Conservation (phyloP, 2,113 vertebrate genomes). For the Pagrus major region DNA sequence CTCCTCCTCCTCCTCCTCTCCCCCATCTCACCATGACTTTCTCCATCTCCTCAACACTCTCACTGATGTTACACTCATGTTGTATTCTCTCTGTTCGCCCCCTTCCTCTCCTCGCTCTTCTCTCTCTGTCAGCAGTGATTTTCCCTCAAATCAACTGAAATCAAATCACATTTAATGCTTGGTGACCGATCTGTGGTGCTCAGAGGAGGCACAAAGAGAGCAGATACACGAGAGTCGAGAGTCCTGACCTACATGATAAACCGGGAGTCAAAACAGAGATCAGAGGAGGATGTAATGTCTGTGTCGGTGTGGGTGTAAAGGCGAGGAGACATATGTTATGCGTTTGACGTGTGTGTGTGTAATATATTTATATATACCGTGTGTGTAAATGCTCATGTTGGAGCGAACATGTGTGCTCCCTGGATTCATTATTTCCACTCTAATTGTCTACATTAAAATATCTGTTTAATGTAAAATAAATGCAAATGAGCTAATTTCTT, state of each 20-base stretch:
- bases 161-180: slow-evolving; percentile 45
- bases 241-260: slow-evolving; percentile 50
- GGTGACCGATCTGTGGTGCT: slow-evolving; percentile 43
- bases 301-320: slow-evolving; percentile 17
- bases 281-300: slow-evolving; percentile 14
- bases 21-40: slow-evolving; percentile 38
- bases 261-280: slow-evolving; percentile 56
- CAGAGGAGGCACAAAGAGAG: slow-evolving; percentile 27
- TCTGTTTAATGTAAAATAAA: slow-evolving; percentile 41
- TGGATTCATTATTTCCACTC: slow-evolving; percentile 41
- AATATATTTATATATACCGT: too few species aligned
- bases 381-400: slow-evolving; percentile 23
- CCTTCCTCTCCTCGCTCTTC: too few species aligned
- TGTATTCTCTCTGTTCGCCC: slow-evolving; percentile 60
- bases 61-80: slow-evolving; percentile 62
- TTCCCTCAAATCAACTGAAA: slow-evolving; percentile 50
- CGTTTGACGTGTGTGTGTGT: background rate
- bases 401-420: background rate
- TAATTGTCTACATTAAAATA: slow-evolving; percentile 37
- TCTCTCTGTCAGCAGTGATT: slow-evolving; percentile 32
- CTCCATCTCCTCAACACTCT: slow-evolving; percentile 50
- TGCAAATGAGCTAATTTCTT: slow-evolving; percentile 53
- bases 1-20: background rate
- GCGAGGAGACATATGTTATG: background rate
- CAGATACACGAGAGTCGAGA: slow-evolving; percentile 19